Evolutionary conservation across 2,797 vertebrate species (phyloP).

Genomic region (Phrynocephalus vlangalii): DNA sequence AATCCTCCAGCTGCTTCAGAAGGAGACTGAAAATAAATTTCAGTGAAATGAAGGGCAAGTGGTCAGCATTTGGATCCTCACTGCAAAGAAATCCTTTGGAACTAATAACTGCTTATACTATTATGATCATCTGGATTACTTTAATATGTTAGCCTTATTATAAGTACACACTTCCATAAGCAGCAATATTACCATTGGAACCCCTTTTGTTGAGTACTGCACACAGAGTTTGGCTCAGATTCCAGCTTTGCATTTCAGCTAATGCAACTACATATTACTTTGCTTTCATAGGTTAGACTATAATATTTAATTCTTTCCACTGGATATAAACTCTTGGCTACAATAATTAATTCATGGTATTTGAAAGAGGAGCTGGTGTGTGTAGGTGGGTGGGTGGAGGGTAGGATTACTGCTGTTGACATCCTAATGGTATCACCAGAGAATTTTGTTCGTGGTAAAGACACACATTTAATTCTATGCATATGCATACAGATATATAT

Average conservation of each 20-base stretch:
- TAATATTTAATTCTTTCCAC: background rate
- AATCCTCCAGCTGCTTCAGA: background rate
- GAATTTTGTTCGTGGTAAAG: background rate
- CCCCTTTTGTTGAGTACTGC: background rate
- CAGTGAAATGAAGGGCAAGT: background rate
- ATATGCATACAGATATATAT: background rate
- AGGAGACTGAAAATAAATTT: background rate
- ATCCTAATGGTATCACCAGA: background rate
- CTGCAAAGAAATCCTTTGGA: background rate
- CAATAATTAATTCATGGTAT: background rate
- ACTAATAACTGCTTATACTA: background rate
- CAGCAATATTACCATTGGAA: background rate
- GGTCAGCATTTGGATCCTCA: background rate
- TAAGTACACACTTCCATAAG: too few species aligned
- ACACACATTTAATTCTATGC: background rate
- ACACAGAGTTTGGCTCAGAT: background rate
- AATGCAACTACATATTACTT: background rate
- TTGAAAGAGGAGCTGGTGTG: background rate
- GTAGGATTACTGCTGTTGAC: background rate
- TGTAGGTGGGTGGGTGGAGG: too few species aligned
- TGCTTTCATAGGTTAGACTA: background rate
- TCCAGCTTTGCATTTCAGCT: too few species aligned
- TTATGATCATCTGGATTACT: background rate
- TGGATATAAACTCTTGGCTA: background rate
- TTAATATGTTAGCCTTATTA: too few species aligned